Evolutionary conservation across 1,140 invertebrate species (phyloP).

Genomic region (Calliphora vicina): DNA sequence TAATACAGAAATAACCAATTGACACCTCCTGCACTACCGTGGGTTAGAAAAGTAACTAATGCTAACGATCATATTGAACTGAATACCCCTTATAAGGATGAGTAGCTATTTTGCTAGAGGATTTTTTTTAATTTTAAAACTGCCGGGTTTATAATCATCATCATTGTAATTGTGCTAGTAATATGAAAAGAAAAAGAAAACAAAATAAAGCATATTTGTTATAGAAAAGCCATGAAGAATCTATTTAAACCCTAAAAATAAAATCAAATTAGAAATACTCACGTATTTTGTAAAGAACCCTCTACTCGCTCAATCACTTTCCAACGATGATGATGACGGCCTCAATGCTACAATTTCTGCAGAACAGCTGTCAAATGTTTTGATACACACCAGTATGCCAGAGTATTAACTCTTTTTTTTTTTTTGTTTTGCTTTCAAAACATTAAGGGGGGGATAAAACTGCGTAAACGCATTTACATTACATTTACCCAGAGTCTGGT

Average conservation of each 20-base stretch:
- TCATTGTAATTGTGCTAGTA: background rate
- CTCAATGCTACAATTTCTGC: background rate
- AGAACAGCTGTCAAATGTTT: constrained; percentile 24
- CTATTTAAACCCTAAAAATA: constrained; percentile 1
- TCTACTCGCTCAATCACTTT: background rate
- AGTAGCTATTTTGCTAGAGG: no score
- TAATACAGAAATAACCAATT: no score
- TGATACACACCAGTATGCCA: background rate
- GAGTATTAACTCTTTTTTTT: background rate
- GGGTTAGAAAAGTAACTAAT: no score
- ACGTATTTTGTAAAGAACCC: background rate
- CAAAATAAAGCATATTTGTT: background rate
- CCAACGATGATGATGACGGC: background rate
- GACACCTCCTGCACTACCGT: no score
- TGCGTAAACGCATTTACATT: constrained; percentile 34
- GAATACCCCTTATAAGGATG: no score
- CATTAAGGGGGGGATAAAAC: background rate
- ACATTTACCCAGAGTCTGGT: background rate
- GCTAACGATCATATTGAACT: no score
- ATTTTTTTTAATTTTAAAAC: no score
- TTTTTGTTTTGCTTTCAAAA: background rate
- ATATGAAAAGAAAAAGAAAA: background rate
- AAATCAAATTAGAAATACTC: constrained; percentile 32
- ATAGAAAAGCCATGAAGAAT: constrained; percentile 16
- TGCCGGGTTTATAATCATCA: no score